Evolutionary conservation across 2,888 invertebrate species (phyloP).

Genomic region (Lycophotia porphyrea): DNA sequence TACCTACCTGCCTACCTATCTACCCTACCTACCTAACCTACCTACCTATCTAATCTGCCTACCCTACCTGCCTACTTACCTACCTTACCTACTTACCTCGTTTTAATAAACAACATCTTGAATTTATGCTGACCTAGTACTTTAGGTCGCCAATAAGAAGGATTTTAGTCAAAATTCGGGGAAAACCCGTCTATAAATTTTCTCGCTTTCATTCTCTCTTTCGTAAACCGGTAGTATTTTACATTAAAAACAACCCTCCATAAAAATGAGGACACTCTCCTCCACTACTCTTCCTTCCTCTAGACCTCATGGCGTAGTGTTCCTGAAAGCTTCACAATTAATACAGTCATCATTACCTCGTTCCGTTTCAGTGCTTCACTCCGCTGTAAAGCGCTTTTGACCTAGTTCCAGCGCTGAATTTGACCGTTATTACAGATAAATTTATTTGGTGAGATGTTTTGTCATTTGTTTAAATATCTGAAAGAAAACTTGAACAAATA

Average conservation of each 20-base stretch:
- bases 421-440: constrained; percentile 46
- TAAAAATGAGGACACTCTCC: background rate
- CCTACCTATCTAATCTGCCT: too few species aligned
- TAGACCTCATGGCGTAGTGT: background rate
- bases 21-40: too few species aligned
- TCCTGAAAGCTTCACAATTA: constrained; percentile 40
- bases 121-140: too few species aligned
- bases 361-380: constrained; percentile 38
- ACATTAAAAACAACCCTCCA: background rate
- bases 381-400: constrained; percentile 53
- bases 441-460: constrained; percentile 26
- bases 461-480: constrained; percentile 2
- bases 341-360: constrained; percentile 49
- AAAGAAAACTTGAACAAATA: too few species aligned
- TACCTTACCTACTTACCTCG: too few species aligned
- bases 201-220: too few species aligned
- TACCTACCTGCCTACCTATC: too few species aligned
- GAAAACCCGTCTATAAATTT: too few species aligned
- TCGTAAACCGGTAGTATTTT: background rate
- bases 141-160: too few species aligned
- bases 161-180: too few species aligned
- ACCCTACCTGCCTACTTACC: too few species aligned
- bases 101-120: too few species aligned
- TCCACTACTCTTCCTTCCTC: background rate
- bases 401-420: constrained; percentile 42